These are phyloP conservation scores for Mythimna ferrago DNA, from an alignment of 2,888 invertebrate species.

Conservation along the genomic window DNA sequence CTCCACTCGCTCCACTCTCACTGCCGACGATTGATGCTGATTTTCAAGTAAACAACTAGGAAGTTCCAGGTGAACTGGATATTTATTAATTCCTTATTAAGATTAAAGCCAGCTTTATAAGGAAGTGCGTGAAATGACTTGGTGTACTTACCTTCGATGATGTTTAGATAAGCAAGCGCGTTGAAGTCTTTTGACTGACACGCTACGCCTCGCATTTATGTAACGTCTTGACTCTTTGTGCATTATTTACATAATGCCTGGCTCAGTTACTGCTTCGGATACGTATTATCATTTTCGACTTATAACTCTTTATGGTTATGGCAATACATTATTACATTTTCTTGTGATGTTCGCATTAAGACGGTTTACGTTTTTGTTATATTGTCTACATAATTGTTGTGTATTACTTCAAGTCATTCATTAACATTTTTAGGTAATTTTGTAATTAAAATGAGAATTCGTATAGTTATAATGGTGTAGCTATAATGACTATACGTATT, in stretches of 20 bases:
- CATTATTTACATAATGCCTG: conserved; percentile 66
- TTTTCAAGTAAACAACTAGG: conserved; percentile 83
- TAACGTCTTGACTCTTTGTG: conserved; percentile 47
- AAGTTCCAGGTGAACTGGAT: conserved; percentile 79
- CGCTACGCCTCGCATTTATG: conserved; percentile 50
- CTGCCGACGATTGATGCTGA: conserved; percentile 80
- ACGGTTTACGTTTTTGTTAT: conserved; percentile 43
- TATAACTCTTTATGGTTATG: conserved; percentile 47
- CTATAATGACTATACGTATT: conserved; percentile 18
- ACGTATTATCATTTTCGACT: conserved; percentile 43
- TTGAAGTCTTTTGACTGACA: conserved; percentile 74
- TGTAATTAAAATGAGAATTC: conserved; percentile 14
- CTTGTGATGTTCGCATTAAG: conserved; percentile 49
- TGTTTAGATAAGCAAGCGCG: conserved; percentile 69
- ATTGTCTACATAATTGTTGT: conserved; percentile 21
- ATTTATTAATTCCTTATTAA: conserved; percentile 74
- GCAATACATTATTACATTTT: conserved; percentile 40
- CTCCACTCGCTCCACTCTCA: conserved; percentile 79
- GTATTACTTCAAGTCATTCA: conserved; percentile 39
- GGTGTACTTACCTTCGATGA: conserved; percentile 61
- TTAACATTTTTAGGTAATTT: conserved; percentile 23
- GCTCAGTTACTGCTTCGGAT: conserved; percentile 40
- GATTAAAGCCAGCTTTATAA: conserved; percentile 65
- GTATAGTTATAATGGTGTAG: conserved; percentile 3
- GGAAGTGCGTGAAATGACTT: conserved; percentile 67